phyloP scores from a whole-genome alignment of 1,140 invertebrate species.

The Tetranychus urticae region DNA sequence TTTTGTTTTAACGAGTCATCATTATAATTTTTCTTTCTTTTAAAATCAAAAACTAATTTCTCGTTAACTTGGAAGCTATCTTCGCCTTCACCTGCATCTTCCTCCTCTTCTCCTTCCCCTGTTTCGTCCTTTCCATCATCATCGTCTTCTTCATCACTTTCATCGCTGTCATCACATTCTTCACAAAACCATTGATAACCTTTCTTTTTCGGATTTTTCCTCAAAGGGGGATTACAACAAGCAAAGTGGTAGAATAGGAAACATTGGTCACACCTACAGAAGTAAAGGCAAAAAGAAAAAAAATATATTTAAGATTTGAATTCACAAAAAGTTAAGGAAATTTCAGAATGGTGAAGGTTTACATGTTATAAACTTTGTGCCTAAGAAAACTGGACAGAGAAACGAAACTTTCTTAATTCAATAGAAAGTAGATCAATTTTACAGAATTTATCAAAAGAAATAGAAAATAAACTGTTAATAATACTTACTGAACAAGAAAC shows the following conservation, averaged over 20 bases:
- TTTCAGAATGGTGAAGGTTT: too few species aligned
- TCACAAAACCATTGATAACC: constrained; percentile 79
- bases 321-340: too few species aligned
- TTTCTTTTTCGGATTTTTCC: constrained; percentile 71
- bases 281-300: constrained; percentile 21
- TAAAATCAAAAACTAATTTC: too few species aligned
- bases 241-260: constrained; percentile 66
- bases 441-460: too few species aligned
- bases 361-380: too few species aligned
- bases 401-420: too few species aligned
- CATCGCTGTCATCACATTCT: neutral
- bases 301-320: neutral
- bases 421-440: too few species aligned
- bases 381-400: too few species aligned
- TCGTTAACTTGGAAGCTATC: too few species aligned
- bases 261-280: constrained; percentile 57
- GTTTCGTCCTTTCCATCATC: neutral
- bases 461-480: neutral
- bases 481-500: neutral
- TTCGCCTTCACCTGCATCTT: too few species aligned
- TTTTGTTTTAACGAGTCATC: too few species aligned
- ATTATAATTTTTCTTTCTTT: too few species aligned
- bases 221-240: constrained; percentile 70
- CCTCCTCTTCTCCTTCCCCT: neutral
- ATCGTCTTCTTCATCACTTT: neutral